Conservation (phyloP, 2,797 vertebrate genomes). For the Craterocephalus amniculus region DNA sequence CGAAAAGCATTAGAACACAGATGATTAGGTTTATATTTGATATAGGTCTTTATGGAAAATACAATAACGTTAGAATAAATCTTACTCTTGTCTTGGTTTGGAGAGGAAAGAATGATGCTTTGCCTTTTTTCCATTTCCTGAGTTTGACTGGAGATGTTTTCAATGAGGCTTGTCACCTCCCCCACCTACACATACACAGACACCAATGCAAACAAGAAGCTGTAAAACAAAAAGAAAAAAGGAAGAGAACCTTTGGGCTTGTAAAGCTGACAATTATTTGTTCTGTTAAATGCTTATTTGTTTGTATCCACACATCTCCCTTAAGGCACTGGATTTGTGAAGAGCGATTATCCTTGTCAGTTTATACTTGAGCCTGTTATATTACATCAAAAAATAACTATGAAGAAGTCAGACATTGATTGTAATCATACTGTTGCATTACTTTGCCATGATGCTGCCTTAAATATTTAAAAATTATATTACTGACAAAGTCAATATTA, state of each 20-base stretch:
- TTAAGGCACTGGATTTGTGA: not conserved
- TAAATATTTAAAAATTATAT: no score
- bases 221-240: not conserved
- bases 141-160: conserved; percentile 82
- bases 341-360: not conserved
- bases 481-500: no score
- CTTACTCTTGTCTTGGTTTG: conserved; percentile 87
- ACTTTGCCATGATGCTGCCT: not conserved
- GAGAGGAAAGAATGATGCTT: conserved; percentile 83
- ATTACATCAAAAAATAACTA: not conserved
- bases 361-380: not conserved
- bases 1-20: conserved; percentile 1
- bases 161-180: conserved; percentile 84
- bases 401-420: no score
- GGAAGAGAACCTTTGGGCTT: not conserved
- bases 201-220: not conserved
- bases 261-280: not conserved
- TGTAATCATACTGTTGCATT: no score
- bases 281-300: not conserved
- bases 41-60: not conserved
- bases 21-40: not conserved
- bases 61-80: not conserved
- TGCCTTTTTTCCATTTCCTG: conserved; percentile 88
- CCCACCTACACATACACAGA: conserved; percentile 81
- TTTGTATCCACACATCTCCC: not conserved